These are phyloP conservation scores for Progne subis DNA, from an alignment of 2,113 vertebrate genomes.

Conservation along the genomic window DNA sequence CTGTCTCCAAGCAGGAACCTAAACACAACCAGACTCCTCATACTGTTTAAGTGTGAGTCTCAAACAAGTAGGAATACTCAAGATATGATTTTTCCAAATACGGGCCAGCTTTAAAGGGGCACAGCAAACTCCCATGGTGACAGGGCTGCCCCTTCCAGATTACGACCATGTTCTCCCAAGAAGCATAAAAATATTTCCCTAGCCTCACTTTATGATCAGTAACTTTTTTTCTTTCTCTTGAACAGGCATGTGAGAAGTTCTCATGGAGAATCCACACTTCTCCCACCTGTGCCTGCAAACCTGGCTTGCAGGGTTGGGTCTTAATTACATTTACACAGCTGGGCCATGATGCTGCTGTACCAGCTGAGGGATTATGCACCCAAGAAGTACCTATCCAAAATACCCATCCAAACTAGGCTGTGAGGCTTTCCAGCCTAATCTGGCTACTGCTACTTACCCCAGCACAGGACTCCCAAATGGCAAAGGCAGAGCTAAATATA, in stretches of 20 bases:
- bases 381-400: background rate
- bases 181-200: background rate
- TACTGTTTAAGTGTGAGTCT: background rate
- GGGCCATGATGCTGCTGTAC: background rate
- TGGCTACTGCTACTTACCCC: background rate
- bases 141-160: background rate
- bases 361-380: background rate
- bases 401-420: background rate
- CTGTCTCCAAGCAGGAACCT: background rate
- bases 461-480: background rate
- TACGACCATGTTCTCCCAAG: background rate
- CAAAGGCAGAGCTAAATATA: slow-evolving; percentile 27
- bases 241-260: background rate
- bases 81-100: background rate
- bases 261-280: background rate
- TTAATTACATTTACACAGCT: background rate
- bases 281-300: background rate
- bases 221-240: background rate
- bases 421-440: background rate
- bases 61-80: background rate
- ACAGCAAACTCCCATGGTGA: background rate
- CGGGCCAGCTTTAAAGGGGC: background rate
- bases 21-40: background rate
- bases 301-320: background rate
- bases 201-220: background rate